A percentile compares a stretch with the other conserved stretches of the same genome.
Conservation (phyloP, 2,113 vertebrate genomes). For the Oryzias melastigma region DNA sequence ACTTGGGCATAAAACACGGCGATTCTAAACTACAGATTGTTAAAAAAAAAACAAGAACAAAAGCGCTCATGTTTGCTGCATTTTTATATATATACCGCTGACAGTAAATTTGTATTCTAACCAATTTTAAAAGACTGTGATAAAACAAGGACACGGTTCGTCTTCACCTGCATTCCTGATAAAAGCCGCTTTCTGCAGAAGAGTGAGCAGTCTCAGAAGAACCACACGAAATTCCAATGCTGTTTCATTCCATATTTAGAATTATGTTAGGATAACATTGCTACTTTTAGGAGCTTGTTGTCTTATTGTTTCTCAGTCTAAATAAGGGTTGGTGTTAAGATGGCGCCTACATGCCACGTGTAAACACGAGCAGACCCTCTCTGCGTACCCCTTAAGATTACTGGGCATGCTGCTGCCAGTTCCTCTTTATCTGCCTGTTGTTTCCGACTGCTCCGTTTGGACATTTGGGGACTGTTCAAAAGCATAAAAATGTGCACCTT, state of each 20-base stretch:
- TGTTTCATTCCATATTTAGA: not conserved
- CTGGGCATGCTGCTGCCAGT: conserved; percentile 24
- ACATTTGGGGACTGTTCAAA: not conserved
- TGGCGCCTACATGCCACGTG: conserved; percentile 73
- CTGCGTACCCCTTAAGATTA: conserved; percentile 46
- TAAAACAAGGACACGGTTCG: too few species aligned
- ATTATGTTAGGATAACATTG: not conserved
- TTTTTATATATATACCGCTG: too few species aligned
- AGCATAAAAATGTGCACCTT: not conserved
- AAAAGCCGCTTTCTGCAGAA: too few species aligned
- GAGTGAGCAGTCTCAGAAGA: not conserved
- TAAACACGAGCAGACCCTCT: conserved; percentile 57
- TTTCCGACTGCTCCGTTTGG: conserved; percentile 3
- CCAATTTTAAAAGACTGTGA: too few species aligned
- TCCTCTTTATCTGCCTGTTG: conserved; percentile 9
- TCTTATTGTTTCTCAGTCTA: conserved; percentile 31
- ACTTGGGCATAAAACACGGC: conserved; percentile 14
- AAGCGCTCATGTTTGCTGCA: not conserved
- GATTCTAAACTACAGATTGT: not conserved
- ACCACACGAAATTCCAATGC: not conserved
- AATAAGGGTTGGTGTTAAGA: conserved; percentile 59
- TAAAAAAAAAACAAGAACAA: not conserved
- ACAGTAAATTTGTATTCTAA: too few species aligned
- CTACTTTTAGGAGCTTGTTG: conserved; percentile 8
- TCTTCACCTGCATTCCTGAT: too few species aligned